These are phyloP conservation scores for Propsilocerus akamusi DNA, from an alignment of 1,140 invertebrate genomes.

Conservation along the genomic window DNA sequence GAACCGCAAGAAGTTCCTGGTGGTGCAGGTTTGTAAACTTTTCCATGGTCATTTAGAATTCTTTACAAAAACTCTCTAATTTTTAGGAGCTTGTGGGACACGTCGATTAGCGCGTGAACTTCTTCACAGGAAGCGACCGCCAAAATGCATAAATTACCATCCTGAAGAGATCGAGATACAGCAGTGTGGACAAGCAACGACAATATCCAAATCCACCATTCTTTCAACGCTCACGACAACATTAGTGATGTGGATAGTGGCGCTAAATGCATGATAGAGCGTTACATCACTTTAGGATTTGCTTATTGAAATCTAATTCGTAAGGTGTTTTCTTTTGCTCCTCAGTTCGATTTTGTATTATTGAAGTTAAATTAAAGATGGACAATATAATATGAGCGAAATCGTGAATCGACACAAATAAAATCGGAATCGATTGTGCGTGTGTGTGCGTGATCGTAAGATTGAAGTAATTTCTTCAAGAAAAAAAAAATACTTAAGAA, in stretches of 20 bases:
- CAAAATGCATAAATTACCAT: slow-evolving; percentile 73
- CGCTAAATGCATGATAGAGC: not conserved
- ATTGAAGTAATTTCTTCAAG: not conserved
- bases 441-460: not conserved
- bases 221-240: slow-evolving; percentile 12
- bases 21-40: slow-evolving; percentile 14
- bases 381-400: not conserved
- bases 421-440: not conserved
- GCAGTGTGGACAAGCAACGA: slow-evolving; percentile 39
- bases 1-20: slow-evolving; percentile 47
- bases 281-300: not conserved
- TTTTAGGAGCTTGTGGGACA: slow-evolving; percentile 26
- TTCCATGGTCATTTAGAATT: not conserved
- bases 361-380: not conserved
- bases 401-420: no score
- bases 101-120: slow-evolving; percentile 31
- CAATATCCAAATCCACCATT: no score
- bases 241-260: not conserved
- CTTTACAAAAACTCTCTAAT: not conserved
- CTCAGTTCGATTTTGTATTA: not conserved
- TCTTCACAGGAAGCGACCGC: slow-evolving; percentile 45
- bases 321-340: not conserved
- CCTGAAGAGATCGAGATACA: slow-evolving; percentile 65
- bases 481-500: not conserved
- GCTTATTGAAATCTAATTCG: not conserved